Conservation (phyloP, 2,888 invertebrate genomes). For the Latrodectus elegans region DNA sequence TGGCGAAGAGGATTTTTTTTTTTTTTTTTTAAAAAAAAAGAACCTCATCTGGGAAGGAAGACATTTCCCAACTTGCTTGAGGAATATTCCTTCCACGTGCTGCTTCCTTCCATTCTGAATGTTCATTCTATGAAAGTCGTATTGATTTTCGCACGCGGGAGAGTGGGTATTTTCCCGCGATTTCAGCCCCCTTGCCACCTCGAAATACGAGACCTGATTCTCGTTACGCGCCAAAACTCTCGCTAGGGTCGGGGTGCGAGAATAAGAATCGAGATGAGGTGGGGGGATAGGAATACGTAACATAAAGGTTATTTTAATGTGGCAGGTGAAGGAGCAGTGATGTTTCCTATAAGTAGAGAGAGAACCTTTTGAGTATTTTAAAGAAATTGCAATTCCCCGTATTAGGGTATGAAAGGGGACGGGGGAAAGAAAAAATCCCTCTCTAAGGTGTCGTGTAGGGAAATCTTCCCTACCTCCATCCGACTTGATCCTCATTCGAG, state of each 20-base stretch:
- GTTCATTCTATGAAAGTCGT: conserved; percentile 35
- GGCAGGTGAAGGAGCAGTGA: conserved; percentile 39
- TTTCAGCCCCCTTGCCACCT: conserved; percentile 39
- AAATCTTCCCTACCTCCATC: conserved; percentile 2
- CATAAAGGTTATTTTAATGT: conserved; percentile 63
- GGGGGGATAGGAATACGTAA: not conserved
- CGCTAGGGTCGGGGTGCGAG: not conserved
- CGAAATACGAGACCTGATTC: conserved; percentile 59
- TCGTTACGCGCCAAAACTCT: conserved; percentile 21
- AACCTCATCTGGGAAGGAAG: not conserved
- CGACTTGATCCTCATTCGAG: not conserved
- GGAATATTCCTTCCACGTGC: conserved; percentile 48
- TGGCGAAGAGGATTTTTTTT: too few relatives aligned
- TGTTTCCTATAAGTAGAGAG: conserved; percentile 15
- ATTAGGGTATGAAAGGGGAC: conserved; percentile 11
- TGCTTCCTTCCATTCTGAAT: conserved; percentile 29
- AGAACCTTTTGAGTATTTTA: conserved; percentile 46
- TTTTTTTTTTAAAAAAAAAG: too few relatives aligned
- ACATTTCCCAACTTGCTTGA: conserved; percentile 13
- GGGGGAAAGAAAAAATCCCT: not conserved
- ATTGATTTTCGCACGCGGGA: conserved; percentile 45
- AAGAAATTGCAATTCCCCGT: conserved; percentile 48
- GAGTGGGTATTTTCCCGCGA: conserved; percentile 8
- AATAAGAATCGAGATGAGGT: not conserved
- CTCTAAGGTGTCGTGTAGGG: conserved; percentile 10